Conservation (phyloP, 1,140 invertebrate genomes). For the Macrotrachela quadricornifera region DNA sequence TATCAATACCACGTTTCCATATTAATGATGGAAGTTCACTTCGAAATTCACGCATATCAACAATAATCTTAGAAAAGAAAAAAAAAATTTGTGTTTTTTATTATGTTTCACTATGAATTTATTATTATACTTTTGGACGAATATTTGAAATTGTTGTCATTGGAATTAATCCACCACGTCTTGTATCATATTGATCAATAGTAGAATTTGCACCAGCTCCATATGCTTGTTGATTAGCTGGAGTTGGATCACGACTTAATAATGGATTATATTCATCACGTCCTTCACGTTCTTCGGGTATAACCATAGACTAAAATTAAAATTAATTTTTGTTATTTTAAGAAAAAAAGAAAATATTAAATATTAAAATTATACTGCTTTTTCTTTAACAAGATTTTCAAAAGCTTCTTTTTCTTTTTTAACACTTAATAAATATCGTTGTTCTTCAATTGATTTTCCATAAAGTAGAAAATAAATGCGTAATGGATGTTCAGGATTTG, state of each 20-base stretch:
- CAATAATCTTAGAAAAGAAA: slow-evolving; percentile 45
- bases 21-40: slow-evolving; percentile 81
- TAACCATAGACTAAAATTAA: slow-evolving; percentile 54
- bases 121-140: slow-evolving; percentile 22
- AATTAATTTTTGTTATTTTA: too few species aligned
- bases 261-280: slow-evolving; percentile 19
- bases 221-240: slow-evolving; percentile 9
- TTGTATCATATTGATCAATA: slow-evolving; percentile 12
- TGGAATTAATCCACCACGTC: slow-evolving; percentile 18
- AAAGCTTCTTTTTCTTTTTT: slow-evolving; percentile 78
- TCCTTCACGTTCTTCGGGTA: slow-evolving; percentile 58
- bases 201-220: slow-evolving; percentile 12
- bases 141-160: slow-evolving; percentile 42
- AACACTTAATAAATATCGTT: slow-evolving; percentile 68
- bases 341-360: not conserved
- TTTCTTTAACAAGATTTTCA: slow-evolving; percentile 66
- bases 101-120: too few species aligned
- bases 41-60: slow-evolving; percentile 93
- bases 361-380: slow-evolving; percentile 45
- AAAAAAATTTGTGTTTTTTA: too few species aligned
- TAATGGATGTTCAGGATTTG: slow-evolving; percentile 36
- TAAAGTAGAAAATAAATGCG: slow-evolving; percentile 73
- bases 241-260: slow-evolving; percentile 13
- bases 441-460: slow-evolving; percentile 73
- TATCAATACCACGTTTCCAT: slow-evolving; percentile 71